Evolutionary conservation across 2,797 vertebrate genomes (phyloP), one percentile per base, ranked within the genome.

Genomic region (Manis pentadactyla): DNA sequence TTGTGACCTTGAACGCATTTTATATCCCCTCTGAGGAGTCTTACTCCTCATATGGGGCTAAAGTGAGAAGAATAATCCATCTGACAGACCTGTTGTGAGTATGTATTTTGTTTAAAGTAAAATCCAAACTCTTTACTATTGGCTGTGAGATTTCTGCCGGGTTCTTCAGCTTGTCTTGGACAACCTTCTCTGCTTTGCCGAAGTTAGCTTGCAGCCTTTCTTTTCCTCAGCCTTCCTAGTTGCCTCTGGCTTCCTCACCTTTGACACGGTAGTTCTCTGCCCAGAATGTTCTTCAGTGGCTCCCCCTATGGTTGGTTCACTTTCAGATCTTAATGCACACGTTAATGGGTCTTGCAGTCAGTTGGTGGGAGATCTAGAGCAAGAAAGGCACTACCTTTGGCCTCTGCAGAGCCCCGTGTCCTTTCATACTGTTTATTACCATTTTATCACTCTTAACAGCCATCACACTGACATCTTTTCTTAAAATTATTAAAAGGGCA

Each of bases 401-500:
- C 31, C 64, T 74, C 29, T n/a, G 29, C 23, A 10, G 29, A 14
- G 42, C 25, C 61, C 55, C 9, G 1, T 42, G 46, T 27, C 25
- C n/a, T 31, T 37, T 71, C 29, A 21, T 75, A 0, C 69, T 15
- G 6, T 59, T 31, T 74, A 13, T 53, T 42, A 11, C 23, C 79
- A 61, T 42, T 42, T 29, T 42, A 23, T 37, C 29, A 14, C 39
- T 94, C 59, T 63, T 57, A 46, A 34, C 4, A 78, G 68, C 74
- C 25, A 13, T 69, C 39, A 77, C 15, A 68, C 66, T 95, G 68
- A 93, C 75, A 27, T 66, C 9, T n/a, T 92, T 51, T 66, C 49
- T 92, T 78, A 55, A 91, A 77, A 64, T 90, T 55, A 39, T 55
- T 87, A n/a, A 87, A 95, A 87, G 77, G 59, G n/a, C 63, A 23